Percentiles rank a stretch among this genome's conserved stretches.
Evolutionary conservation across 2,888 invertebrate genomes (phyloP).

Genomic region (Nebria brevicollis): DNA sequence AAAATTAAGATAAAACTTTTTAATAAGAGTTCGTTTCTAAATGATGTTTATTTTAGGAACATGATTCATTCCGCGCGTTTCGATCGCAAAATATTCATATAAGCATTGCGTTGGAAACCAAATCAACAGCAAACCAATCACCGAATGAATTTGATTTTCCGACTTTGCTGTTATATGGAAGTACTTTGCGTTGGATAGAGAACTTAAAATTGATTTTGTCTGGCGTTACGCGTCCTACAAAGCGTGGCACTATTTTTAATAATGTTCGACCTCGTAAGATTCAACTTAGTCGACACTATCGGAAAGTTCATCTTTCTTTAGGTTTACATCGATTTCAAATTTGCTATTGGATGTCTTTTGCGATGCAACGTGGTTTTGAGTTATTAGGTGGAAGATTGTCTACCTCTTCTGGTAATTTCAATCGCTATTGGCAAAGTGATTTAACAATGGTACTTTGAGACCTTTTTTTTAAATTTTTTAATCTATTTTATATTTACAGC

Average conservation of each 20-base stretch:
- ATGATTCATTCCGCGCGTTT: constrained; percentile 95
- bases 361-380: constrained; percentile 92
- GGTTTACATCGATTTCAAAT: constrained; percentile 88
- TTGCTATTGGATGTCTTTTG: constrained; percentile 98
- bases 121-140: constrained; percentile 64
- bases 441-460: constrained; percentile 15
- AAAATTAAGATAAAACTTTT: constrained; percentile 41
- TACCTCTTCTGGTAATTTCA: constrained; percentile 73
- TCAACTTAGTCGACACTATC: constrained; percentile 92
- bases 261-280: constrained; percentile 86
- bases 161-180: constrained; percentile 87
- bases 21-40: constrained; percentile 21
- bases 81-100: constrained; percentile 87
- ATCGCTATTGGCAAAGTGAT: constrained; percentile 19
- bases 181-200: constrained; percentile 95
- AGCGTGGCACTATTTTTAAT: constrained; percentile 88
- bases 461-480: background rate
- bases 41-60: constrained; percentile 69
- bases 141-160: constrained; percentile 69
- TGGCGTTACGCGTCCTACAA: constrained; percentile 92
- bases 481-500: too few species aligned
- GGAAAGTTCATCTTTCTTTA: constrained; percentile 85
- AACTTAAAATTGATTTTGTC: constrained; percentile 92
- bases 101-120: constrained; percentile 81
- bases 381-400: constrained; percentile 83